phyloP scores from a whole-genome alignment of 2,888 invertebrate species.

The Mechanitis messenoides region DNA sequence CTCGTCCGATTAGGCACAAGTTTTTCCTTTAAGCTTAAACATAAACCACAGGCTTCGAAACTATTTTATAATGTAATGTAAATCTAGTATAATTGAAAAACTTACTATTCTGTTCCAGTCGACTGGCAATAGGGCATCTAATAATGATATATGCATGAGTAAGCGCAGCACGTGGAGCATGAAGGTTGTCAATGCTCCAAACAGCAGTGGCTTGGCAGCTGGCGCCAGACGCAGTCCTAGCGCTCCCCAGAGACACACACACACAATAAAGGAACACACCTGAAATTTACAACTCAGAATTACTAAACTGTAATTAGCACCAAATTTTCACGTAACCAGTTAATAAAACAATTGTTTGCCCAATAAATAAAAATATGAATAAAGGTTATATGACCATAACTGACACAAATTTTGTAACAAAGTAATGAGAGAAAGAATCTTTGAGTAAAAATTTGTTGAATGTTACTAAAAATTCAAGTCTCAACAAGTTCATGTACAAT shows the following conservation, averaged over 20 bases:
- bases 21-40: no score
- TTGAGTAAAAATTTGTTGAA: background rate
- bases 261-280: slow-evolving; percentile 40
- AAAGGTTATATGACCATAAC: no score
- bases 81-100: background rate
- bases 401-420: no score
- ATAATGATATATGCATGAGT: slow-evolving; percentile 55
- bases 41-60: no score
- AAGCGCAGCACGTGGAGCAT: slow-evolving; percentile 60
- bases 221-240: slow-evolving; percentile 45
- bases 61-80: no score
- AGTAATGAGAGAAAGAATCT: no score
- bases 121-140: slow-evolving; percentile 61
- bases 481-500: background rate
- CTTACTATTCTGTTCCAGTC: slow-evolving; percentile 55
- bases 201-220: slow-evolving; percentile 55
- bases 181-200: slow-evolving; percentile 57
- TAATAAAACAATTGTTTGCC: no score
- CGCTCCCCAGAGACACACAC: slow-evolving; percentile 51
- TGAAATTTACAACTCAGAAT: slow-evolving; percentile 24
- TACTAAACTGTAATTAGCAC: background rate
- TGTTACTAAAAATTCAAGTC: background rate
- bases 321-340: no score
- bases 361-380: no score
- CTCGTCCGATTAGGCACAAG: no score